Evolutionary conservation across 2,888 invertebrate genomes (phyloP), one percentile per base, ranked within the genome.

Genomic region (Rhagophthalmus giganteus): DNA sequence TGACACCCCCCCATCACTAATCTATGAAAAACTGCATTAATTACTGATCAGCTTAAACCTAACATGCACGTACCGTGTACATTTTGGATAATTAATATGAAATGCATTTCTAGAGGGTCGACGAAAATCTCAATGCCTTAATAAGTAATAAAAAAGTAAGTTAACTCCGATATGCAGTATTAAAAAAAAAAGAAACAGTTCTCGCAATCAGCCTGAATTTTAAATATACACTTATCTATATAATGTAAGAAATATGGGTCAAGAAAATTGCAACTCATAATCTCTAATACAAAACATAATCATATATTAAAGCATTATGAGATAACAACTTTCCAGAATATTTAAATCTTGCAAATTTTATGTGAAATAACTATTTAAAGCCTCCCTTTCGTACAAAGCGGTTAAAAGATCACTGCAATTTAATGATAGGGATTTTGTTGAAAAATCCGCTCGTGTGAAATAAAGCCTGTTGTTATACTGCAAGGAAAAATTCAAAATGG

Each of bases 401-500:
- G 2, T 25, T 20, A 26, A 28, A 13, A 13, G 8, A 7, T 15
- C 3, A 27, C 14, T 27, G 13, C 10, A 26, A 20, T 37, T 10
- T 37, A 25, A 26, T 11, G 11, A 38, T 27, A 38, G 20, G 11
- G 24, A 28, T 9, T 26, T 14, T 13, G n/a, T 8, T 10, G 8
- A 38, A 35, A 49, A 49, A 28, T 28, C 42, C 53, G 53, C 53
- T 53, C 41, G 37, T 42, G 42, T 53, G 28, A 47, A 47, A 47
- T 47, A 32, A 53, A 35, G 47, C 41, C 42, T 37, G 34, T 40
- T 33, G 47, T 51, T 52, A 57, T 50, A 50, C 46, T 46, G 30
- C 14, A 44, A 25, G 49, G 55, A 62, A 63, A 67, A 65, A 67
- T 66, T 65, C 59, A 64, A 66, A 69, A 66, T 66, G 62, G 66